Evolutionary conservation across 1,140 invertebrate genomes (phyloP).

Genomic region (Nasonia vitripennis): DNA sequence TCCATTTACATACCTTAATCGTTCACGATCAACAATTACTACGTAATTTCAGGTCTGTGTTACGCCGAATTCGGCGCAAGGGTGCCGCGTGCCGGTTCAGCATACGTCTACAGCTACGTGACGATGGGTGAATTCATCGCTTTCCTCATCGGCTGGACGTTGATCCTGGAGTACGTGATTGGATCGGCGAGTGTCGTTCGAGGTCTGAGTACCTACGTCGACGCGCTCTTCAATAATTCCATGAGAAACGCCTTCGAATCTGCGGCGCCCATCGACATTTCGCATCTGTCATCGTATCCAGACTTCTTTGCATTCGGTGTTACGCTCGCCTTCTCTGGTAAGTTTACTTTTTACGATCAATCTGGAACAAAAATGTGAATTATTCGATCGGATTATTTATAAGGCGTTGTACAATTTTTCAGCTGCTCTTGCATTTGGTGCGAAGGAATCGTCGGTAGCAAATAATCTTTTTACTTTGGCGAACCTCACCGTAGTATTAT

Average conservation of each 20-base stretch:
- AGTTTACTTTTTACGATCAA: background rate
- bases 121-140: constrained; percentile 89
- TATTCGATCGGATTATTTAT: background rate
- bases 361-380: no score
- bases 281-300: constrained; percentile 79
- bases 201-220: constrained; percentile 84
- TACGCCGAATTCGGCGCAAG: constrained; percentile 93
- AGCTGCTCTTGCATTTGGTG: constrained; percentile 79
- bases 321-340: constrained; percentile 77
- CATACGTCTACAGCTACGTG: constrained; percentile 93
- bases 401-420: constrained; percentile 28
- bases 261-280: constrained; percentile 77
- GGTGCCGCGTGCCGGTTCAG: constrained; percentile 91
- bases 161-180: constrained; percentile 93
- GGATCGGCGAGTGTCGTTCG: constrained; percentile 87
- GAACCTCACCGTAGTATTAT: constrained; percentile 83
- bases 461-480: constrained; percentile 86
- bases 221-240: constrained; percentile 79
- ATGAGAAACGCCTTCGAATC: constrained; percentile 79
- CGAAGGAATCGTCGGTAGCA: constrained; percentile 84
- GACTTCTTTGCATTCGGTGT: constrained; percentile 81
- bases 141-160: constrained; percentile 91
- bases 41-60: constrained; percentile 79
- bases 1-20: background rate
- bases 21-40: background rate